Percentiles rank a stretch among this genome's conserved stretches.
These are phyloP conservation scores for Odontocerum albicorne DNA, from an alignment of 2,888 invertebrate genomes.

Conservation along the genomic window DNA sequence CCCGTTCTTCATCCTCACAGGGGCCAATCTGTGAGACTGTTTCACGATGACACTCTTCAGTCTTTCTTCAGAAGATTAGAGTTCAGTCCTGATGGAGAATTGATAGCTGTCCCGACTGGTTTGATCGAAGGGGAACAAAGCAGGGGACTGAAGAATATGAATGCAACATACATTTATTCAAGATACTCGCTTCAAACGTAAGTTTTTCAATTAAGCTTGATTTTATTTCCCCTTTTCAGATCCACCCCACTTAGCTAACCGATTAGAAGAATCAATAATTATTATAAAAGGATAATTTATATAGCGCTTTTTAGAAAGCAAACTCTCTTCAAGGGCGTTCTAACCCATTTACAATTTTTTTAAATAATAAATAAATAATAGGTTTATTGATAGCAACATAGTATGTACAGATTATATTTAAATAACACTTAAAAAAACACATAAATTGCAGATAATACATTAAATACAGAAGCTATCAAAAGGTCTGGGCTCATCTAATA, in stretches of 20 bases:
- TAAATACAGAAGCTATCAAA: no score
- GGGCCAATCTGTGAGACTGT: slow-evolving; percentile 68
- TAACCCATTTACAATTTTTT: background rate
- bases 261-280: no score
- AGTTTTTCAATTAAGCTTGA: slow-evolving; percentile 39
- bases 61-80: slow-evolving; percentile 89
- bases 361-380: background rate
- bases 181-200: slow-evolving; percentile 63
- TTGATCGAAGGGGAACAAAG: slow-evolving; percentile 69
- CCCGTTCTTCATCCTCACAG: slow-evolving; percentile 61
- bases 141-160: slow-evolving; percentile 62
- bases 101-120: slow-evolving; percentile 91
- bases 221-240: no score
- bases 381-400: no score
- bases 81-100: slow-evolving; percentile 89
- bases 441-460: background rate
- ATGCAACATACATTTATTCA: slow-evolving; percentile 61
- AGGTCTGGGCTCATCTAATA: no score
- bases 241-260: no score
- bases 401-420: no score
- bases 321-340: no score
- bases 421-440: background rate
- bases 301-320: no score
- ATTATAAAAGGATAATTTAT: no score
- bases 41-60: slow-evolving; percentile 90